These are phyloP conservation scores for Aurelia sp. DNA, from an alignment of 30 jellyfish, hydroid and myxozoan species.

Conservation along the genomic window DNA sequence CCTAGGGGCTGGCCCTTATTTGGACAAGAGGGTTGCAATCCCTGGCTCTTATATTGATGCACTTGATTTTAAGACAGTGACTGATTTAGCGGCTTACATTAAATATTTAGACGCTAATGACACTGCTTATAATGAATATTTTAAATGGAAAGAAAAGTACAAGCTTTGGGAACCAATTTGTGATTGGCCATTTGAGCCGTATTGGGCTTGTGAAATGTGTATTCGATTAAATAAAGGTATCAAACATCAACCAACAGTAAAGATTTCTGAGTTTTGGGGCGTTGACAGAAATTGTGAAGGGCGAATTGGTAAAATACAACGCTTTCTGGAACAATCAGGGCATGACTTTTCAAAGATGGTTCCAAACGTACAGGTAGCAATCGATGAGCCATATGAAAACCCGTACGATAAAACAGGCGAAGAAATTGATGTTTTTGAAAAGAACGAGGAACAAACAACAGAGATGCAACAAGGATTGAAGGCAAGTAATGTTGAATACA, in stretches of 20 bases:
- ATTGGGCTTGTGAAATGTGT: conserved; percentile 89
- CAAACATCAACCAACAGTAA: conserved; percentile 26
- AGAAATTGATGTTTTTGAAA: not conserved
- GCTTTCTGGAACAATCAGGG: conserved; percentile 55
- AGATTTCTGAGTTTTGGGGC: conserved; percentile 79
- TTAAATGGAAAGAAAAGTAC: conserved; percentile 82
- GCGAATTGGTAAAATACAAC: conserved; percentile 17
- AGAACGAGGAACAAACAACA: too few relatives aligned
- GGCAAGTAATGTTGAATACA: too few relatives aligned
- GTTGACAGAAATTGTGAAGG: conserved; percentile 55
- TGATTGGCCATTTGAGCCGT: conserved; percentile 97
- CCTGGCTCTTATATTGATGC: conserved; percentile 96
- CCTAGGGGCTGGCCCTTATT: conserved; percentile 88
- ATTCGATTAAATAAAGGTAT: conserved; percentile 48
- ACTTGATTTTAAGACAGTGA: conserved; percentile 65
- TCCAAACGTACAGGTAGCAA: not conserved
- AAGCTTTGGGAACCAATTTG: conserved; percentile 75
- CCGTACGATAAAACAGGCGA: not conserved
- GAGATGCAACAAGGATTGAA: too few relatives aligned
- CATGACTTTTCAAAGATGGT: conserved; percentile 43
- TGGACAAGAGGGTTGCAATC: conserved; percentile 73
- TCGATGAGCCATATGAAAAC: not conserved
- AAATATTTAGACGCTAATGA: conserved; percentile 87
- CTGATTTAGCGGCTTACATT: conserved; percentile 73
- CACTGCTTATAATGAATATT: conserved; percentile 94